Base-by-base conservation (phyloP, 2,113 vertebrate genomes). In the Eclectus roratus region DNA sequence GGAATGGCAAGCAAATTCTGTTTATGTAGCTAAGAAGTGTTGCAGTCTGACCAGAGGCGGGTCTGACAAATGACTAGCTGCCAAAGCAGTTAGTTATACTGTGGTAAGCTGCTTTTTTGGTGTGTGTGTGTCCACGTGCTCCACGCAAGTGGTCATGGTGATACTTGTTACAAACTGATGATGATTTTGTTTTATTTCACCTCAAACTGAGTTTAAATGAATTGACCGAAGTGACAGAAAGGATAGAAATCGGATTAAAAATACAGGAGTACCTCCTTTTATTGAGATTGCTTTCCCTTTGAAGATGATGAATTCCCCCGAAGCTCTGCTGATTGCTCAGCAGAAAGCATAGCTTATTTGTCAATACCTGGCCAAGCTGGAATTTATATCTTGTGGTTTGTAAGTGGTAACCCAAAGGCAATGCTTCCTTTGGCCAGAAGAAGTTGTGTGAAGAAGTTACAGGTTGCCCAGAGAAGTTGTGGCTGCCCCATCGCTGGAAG, bases 1-100 rank as follows among this genome's bases (percentile, higher is more conserved):
- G 85, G 95, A 96, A 92, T 72, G 90, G 69, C 88, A 86, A 71
- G 88, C 92, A 94, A 56, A 31, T 84, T 64, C 76, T 94, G 83
- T 93, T 96, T 83, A 78, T 83, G 55, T 69, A 83, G 50, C 60
- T 78, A 6, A 50, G 79, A 93, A 82, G 68, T 77, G 76, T 78
- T 52, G 24, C 68, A 47, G 61, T 46, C 63, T 82, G 71, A 50
- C 93, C 78, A 90, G 64, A 74, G 76, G 88, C 71, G 86, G 77
- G 39, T 61, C 33, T 91, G 64, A 60, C 6, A 11, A 46, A 88
- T 56, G 12, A 18, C 39, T 71, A 47, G 27, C 74, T 94, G 72
- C 82, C 77, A 91, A 60, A 89, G 93, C 69, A 86, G 64, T 74
- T 89, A 64, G 55, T 92, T 92, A 60, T 21, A 9, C 73, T 81